Evolutionary conservation across 2,113 vertebrate species (phyloP), one percentile per base, ranked within the genome.

Genomic region (Tiliqua scincoides): DNA sequence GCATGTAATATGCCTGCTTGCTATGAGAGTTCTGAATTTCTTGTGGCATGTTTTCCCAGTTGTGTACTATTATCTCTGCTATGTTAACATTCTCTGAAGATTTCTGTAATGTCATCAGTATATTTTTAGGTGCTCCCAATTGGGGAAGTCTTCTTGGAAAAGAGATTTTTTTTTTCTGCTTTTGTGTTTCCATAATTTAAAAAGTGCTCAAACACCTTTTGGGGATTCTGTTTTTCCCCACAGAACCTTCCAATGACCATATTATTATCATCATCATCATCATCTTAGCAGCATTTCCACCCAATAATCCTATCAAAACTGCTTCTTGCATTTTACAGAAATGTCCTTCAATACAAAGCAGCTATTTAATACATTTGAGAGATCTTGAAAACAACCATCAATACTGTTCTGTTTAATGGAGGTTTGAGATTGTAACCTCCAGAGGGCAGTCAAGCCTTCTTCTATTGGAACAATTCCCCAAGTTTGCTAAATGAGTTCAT

Each of bases 381-480:
- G 10, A 27, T 32, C 71, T 54, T 54, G 11, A 54, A 74, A 72
- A 10, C 18, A 17, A 12, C 20, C 65, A 25, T 15, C 43, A 35
- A 81, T 25, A n/a, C 10, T 1, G 9, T 23, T 18, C 67, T 65
- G 1, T n/a, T 71, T 32, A 0, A 5, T 3, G 25, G 82, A 85
- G 84, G 86, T 59, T 83, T 35, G 17, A 93, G 25, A 15, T 30
- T 1, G 30, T 84, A 65, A 88, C 96, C 96, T 90, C 94, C 92
- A 95, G 96, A 94, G 96, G 96, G 95, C 96, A 94, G 91, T 87
- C 93, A 85, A 82, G 74, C 35, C 82, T 83, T 76, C 54, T 79
- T 65, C 35, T 23, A 3, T 63, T n/a, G 1, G 0, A 27, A 11
- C 52, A 37, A 52, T n/a, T n/a, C 17, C 27, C 7, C 15, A 40